Evolutionary conservation across 2,888 invertebrate genomes (phyloP), one percentile per base, ranked within the genome.

Genomic region (Rotaria sp.): DNA sequence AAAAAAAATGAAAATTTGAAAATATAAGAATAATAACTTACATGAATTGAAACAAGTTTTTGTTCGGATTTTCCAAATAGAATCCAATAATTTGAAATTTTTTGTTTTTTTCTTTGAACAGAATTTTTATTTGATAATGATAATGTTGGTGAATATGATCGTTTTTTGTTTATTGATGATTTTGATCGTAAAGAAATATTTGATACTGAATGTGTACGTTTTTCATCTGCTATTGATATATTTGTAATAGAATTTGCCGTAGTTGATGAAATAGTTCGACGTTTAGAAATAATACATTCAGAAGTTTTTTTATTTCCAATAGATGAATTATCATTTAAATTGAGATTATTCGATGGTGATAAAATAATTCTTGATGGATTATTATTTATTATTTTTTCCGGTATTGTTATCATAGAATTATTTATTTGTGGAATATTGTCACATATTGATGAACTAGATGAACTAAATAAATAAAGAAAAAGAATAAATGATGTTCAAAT

Each of bases 21-120:
- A 84, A 59, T 75, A 45, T n/a, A n/a, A 84, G 24, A 21, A 87
- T 87, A 87, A 80, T 86, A 67, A 75, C 52, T 84, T 50, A 85
- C 87, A 50, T 88, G 75, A 80, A 88, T 88, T 8, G 87, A 88
- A 13, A 90, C 87, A 41, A 88, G 88, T 87, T 89, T 89, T 85
- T 87, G 87, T 45, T 89, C 88, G 21, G 89, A 88, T 41, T 88
- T 88, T 24, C 89, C 89, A 24, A 88, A 86, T 88, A 89, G 89
- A 30, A 87, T 87, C 90, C 90, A 90, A 50, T 57, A 21, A 52
- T 55, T 13, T 26, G 59, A 26, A 45, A 80, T 4, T 80, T 80
- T 80, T n/a, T 26, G 5, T 45, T 45, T 41, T 80, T 80, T 80
- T 67, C 67, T 15, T 67, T 35, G 50, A 50, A 13, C 0, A 18